phyloP scores from a whole-genome alignment of 2,888 invertebrate genomes.

The Cistogaster globosa region DNA sequence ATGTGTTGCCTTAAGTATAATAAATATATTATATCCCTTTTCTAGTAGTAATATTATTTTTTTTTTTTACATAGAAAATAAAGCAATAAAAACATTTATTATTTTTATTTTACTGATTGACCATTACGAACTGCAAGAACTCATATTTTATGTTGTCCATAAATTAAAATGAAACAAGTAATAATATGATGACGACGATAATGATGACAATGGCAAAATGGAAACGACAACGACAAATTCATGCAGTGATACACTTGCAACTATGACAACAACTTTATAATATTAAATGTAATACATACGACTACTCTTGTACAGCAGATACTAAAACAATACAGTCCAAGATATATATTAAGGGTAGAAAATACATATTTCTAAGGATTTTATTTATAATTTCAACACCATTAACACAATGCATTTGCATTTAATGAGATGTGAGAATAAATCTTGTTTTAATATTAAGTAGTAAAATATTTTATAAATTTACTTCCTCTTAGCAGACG shows the following conservation, averaged over 20 bases:
- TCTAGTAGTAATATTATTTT: neutral
- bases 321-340: neutral
- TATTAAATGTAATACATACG: constrained; percentile 22
- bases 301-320: constrained; percentile 7
- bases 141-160: constrained; percentile 59
- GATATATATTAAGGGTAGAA: neutral
- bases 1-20: neutral
- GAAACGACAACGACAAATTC: constrained; percentile 1
- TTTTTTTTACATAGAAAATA: neutral
- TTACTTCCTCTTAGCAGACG: too few species aligned
- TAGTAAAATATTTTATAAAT: too few species aligned
- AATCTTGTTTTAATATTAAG: too few species aligned
- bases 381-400: neutral
- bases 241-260: constrained; percentile 19
- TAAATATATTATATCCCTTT: constrained; percentile 29
- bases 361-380: neutral
- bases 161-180: constrained; percentile 59
- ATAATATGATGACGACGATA: constrained; percentile 33
- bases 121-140: constrained; percentile 65
- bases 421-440: neutral
- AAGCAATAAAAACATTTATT: constrained; percentile 5
- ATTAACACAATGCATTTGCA: neutral
- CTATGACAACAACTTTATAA: constrained; percentile 26
- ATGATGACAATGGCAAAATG: neutral
- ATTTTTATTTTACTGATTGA: constrained; percentile 65